These are phyloP conservation scores for Naja naja DNA, from an alignment of 2,113 vertebrate species.

Conservation along the genomic window DNA sequence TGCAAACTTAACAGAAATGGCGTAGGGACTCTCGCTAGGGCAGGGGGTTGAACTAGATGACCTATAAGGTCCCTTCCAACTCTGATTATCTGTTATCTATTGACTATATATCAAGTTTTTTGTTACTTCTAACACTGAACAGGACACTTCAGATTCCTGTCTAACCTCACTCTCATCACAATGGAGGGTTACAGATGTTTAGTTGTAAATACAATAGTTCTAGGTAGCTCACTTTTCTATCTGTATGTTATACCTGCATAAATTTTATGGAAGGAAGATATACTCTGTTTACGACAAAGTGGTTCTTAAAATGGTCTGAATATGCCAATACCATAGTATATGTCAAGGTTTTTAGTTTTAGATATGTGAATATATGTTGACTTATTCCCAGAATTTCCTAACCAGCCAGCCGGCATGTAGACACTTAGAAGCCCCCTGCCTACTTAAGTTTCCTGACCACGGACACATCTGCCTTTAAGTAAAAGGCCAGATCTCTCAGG, in stretches of 20 bases:
- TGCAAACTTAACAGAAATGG: too few relatives aligned
- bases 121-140: neutral
- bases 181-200: neutral
- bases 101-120: neutral
- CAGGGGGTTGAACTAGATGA: too few relatives aligned
- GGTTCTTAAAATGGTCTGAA: neutral
- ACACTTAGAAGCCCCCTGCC: neutral
- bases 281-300: neutral
- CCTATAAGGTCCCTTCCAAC: too few relatives aligned
- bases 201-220: neutral
- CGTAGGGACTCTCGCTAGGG: too few relatives aligned
- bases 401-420: neutral
- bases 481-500: neutral
- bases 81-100: too few relatives aligned
- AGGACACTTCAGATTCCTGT: neutral
- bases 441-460: neutral
- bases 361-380: neutral
- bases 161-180: neutral
- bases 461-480: neutral
- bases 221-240: neutral
- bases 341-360: neutral
- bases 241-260: neutral
- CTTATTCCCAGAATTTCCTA: neutral
- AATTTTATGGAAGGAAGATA: neutral
- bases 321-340: neutral